Conservation (phyloP, 2,888 invertebrate species). For the Acheta domesticus region DNA sequence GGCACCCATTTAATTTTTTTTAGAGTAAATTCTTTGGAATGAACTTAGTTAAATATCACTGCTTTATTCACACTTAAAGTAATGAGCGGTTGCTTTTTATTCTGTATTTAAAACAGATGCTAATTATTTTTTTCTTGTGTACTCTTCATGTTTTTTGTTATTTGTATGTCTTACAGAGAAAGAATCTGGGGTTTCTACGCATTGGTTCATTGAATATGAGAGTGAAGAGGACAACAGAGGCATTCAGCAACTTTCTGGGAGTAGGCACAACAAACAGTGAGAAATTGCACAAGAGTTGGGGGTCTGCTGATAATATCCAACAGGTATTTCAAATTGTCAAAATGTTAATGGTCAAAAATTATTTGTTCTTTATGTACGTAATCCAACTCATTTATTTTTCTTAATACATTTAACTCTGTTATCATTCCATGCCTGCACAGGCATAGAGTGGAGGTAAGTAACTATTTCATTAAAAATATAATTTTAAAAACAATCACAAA, state of each 20-base stretch:
- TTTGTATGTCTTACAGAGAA: conserved; percentile 60
- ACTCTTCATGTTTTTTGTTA: neutral
- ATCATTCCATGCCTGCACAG: too few relatives aligned
- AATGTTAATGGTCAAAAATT: neutral
- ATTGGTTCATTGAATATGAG: conserved; percentile 89
- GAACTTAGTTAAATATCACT: too few relatives aligned
- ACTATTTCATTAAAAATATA: neutral
- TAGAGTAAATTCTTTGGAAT: too few relatives aligned
- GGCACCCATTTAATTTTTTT: too few relatives aligned
- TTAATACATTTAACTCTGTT: neutral
- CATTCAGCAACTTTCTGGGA: conserved; percentile 85
- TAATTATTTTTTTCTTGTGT: too few relatives aligned
- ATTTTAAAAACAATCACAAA: neutral
- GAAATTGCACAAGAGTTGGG: conserved; percentile 81
- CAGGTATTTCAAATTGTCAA: conserved; percentile 28
- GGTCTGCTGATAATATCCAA: conserved; percentile 78
- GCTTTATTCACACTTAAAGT: too few relatives aligned
- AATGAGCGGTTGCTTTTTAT: too few relatives aligned
- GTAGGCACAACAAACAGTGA: conserved; percentile 62
- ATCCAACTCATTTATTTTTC: neutral
- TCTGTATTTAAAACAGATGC: too few relatives aligned
- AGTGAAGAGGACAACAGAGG: conserved; percentile 89
- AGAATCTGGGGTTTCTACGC: conserved; percentile 83
- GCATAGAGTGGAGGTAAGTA: too few relatives aligned
- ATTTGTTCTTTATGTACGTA: neutral